phyloP scores from a whole-genome alignment of 2,888 invertebrate species.

The Oscheius onirici region DNA sequence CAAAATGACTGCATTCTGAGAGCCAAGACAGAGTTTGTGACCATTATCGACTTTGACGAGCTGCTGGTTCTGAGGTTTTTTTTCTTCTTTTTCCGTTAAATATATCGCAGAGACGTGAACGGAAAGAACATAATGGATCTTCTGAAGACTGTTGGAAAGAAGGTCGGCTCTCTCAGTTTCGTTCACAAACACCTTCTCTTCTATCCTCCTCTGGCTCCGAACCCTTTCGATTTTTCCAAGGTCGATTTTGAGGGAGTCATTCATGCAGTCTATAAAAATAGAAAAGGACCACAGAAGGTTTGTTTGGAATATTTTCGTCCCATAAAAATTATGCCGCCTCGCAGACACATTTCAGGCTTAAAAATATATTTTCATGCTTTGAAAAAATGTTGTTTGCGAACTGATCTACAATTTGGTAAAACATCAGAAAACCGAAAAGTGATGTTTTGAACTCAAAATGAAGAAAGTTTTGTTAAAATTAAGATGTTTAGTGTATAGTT shows the following conservation, averaged over 20 bases:
- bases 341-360: no score
- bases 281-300: neutral
- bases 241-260: neutral
- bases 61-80: constrained; percentile 29
- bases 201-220: neutral
- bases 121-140: neutral
- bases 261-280: neutral
- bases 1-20: constrained; percentile 53
- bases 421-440: no score
- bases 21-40: constrained; percentile 38
- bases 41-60: constrained; percentile 54
- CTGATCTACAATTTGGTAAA: no score
- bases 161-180: neutral
- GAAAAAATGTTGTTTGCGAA: no score
- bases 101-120: neutral
- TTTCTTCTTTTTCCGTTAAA: neutral
- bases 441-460: no score
- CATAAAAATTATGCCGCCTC: no score
- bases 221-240: neutral
- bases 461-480: no score
- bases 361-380: no score
- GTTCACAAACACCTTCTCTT: neutral
- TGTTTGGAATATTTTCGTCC: no score
- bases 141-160: neutral
- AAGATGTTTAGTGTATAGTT: neutral